phyloP scores from a whole-genome alignment of 2,113 vertebrate genomes.

The Sylvia atricapilla region DNA sequence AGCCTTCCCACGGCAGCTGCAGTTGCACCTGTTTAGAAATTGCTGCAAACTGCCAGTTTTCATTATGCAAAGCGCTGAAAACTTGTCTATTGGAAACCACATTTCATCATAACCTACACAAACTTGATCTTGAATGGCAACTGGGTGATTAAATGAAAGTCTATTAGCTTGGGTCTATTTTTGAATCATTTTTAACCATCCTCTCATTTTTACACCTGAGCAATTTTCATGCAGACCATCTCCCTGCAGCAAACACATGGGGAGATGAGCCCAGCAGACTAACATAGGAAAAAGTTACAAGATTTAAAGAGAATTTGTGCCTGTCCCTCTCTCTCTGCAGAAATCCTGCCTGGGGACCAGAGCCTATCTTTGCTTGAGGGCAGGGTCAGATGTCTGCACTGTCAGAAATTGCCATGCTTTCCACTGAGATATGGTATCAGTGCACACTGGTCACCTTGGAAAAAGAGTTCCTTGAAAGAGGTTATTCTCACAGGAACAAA shows the following conservation, averaged over 20 bases:
- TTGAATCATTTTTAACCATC: neutral
- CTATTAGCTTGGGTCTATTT: neutral
- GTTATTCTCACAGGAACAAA: slow-evolving; percentile 6
- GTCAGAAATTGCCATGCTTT: neutral
- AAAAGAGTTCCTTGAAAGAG: slow-evolving; percentile 22
- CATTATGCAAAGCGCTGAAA: neutral
- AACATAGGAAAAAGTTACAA: neutral
- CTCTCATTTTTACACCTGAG: neutral
- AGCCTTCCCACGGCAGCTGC: neutral
- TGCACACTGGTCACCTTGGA: slow-evolving; percentile 27
- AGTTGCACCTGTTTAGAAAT: neutral
- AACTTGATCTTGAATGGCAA: neutral
- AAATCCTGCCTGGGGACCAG: neutral
- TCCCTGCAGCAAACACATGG: neutral
- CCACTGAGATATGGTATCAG: neutral
- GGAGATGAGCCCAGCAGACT: neutral
- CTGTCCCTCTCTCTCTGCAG: neutral
- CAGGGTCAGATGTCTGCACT: neutral
- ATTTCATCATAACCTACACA: neutral
- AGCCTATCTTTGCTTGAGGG: neutral
- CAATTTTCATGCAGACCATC: neutral
- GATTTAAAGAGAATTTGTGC: neutral
- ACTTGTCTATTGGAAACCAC: neutral
- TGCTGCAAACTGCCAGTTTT: slow-evolving; percentile 20
- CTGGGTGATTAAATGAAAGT: neutral